Evolutionary conservation across 2,888 invertebrate species (phyloP), one percentile per base, ranked within the genome.

Genomic region (Orthosia cruda): DNA sequence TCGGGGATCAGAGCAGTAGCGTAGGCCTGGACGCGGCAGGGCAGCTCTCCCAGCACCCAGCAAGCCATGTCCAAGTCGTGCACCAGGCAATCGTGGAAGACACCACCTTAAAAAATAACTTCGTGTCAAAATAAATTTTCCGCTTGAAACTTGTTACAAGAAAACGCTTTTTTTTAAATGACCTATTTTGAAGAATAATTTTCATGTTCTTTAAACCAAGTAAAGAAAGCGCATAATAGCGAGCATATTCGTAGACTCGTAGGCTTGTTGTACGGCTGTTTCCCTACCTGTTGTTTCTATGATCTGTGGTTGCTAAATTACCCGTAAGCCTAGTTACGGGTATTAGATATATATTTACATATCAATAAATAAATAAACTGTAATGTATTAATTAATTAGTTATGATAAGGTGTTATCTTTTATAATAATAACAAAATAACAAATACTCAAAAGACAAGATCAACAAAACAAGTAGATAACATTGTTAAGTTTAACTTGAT

Each of bases 71-170:
- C 98, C 74, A 98, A 95, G 89, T 98, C 98, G 85, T 98, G 98
- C 2, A 98, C 97, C 71, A 97, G 94, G 84, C 98, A 97, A 90
- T 98, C 98, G 77, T 98, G 97, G 91, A 97, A 98, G 52, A 98
- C 97, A 18, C 97, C 97, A 83, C 98, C 98, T 97, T 80, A n/a
- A 75, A n/a, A 63, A 62, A 49, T 74, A 13, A 20, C 9, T 40
- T 40, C 18, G 32, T 45, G 9, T 23, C 13, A 75, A 61, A 45
- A 15, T 3, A 1, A 47, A 23, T 62, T 18, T 18, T 15, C 11
- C n/a, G 7, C 1, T 23, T 11, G n/a, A 49, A 71, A 72, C 3
- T 50, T 20, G 0, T 12, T 11, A 15, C 18, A 16, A 7, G 15
- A 50, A n/a, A 23, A 32, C 15, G 7, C 18, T 16, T 70, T 32